These are phyloP conservation scores for Andrena fulva DNA, from an alignment of 2,888 invertebrate genomes.

Conservation along the genomic window DNA sequence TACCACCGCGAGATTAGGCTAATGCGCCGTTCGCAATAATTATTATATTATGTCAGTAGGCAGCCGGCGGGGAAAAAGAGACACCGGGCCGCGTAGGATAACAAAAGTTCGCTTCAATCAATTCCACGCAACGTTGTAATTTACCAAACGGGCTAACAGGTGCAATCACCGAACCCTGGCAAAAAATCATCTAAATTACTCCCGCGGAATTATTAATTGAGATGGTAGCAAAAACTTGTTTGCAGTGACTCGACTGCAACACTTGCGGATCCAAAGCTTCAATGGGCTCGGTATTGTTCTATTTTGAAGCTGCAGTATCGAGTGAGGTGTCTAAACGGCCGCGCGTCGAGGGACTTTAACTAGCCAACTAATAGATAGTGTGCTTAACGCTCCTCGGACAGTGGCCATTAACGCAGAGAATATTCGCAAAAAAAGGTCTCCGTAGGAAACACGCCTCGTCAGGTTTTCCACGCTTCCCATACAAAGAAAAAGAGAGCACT, in stretches of 20 bases:
- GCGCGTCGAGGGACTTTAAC: neutral
- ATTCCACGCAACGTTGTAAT: slow-evolving; percentile 17
- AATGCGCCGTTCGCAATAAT: slow-evolving; percentile 75
- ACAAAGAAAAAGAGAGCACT: too few species aligned
- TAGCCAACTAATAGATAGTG: neutral
- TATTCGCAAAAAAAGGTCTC: neutral
- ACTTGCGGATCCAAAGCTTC: neutral
- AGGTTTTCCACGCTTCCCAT: neutral
- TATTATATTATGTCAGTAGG: slow-evolving; percentile 54
- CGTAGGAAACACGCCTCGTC: neutral
- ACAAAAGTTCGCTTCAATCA: neutral
- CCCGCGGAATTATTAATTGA: slow-evolving; percentile 13
- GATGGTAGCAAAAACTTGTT: neutral
- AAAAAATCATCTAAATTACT: neutral
- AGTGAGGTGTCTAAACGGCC: neutral
- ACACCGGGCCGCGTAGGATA: neutral
- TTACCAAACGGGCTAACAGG: neutral
- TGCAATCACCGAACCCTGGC: neutral
- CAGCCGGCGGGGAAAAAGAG: neutral
- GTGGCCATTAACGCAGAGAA: neutral
- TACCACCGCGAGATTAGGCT: slow-evolving; percentile 75
- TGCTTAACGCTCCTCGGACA: neutral
- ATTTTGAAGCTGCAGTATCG: neutral
- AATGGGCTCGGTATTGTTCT: neutral
- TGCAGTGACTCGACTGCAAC: neutral